phyloP scores from a whole-genome alignment of 2,888 invertebrate species.

The Cyclophora punctaria region DNA sequence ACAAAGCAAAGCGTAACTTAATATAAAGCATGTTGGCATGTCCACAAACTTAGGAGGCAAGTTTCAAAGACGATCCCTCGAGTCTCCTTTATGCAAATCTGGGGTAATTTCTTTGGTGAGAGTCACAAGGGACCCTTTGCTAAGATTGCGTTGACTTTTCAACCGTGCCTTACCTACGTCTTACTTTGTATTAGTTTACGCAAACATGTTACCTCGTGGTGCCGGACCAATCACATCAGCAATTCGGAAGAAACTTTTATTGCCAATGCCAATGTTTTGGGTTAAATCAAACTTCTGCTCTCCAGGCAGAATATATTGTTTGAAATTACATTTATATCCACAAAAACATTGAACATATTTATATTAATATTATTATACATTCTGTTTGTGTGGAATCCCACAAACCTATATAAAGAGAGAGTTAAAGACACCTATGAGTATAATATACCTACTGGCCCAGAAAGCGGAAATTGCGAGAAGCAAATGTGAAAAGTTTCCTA shows the following conservation, averaged over 20 bases:
- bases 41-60: slow-evolving; percentile 56
- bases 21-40: slow-evolving; percentile 60
- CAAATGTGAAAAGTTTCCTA: slow-evolving; percentile 51
- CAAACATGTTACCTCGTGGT: slow-evolving; percentile 19
- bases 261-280: not conserved
- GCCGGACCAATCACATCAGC: slow-evolving; percentile 22
- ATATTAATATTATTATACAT: no score
- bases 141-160: slow-evolving; percentile 60
- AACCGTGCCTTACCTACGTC: slow-evolving; percentile 41
- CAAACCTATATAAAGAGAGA: no score
- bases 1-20: slow-evolving; percentile 54
- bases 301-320: not conserved
- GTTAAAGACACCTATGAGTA: slow-evolving; percentile 8
- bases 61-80: slow-evolving; percentile 63
- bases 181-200: slow-evolving; percentile 40
- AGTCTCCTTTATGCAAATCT: slow-evolving; percentile 70
- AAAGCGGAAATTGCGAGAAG: slow-evolving; percentile 45
- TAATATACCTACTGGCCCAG: slow-evolving; percentile 19
- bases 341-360: no score
- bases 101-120: slow-evolving; percentile 66
- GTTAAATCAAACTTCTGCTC: no score
- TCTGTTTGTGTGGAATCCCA: no score
- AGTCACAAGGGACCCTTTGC: slow-evolving; percentile 57
- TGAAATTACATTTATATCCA: not conserved
- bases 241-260: slow-evolving; percentile 13